Evolutionary conservation across 92 coral and sea anemone species (phyloP).

Genomic region (Porites rus): DNA sequence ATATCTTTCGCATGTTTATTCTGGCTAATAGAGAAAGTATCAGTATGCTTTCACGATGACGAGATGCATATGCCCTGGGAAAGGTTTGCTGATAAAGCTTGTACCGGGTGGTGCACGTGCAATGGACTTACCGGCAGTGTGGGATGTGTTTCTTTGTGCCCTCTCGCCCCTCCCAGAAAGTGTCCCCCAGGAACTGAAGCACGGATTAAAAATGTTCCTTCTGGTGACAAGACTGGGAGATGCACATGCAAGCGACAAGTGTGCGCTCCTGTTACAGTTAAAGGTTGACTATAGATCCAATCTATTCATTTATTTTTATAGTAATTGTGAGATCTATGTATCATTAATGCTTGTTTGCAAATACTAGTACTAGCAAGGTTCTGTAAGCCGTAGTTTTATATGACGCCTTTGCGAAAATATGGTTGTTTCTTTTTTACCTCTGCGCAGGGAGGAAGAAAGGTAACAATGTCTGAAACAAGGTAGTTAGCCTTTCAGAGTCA

Average conservation of each 20-base stretch:
- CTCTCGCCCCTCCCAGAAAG: constrained; percentile 19
- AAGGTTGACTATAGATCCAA: too few species aligned
- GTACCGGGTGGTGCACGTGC: constrained; percentile 52
- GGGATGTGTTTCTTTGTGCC: constrained; percentile 60
- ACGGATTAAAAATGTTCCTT: neutral
- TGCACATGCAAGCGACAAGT: constrained; percentile 32
- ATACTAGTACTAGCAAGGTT: too few species aligned
- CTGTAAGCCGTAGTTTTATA: too few species aligned
- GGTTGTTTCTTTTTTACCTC: too few species aligned
- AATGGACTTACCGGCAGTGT: constrained; percentile 27
- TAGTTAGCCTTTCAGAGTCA: too few species aligned
- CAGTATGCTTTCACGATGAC: constrained; percentile 19
- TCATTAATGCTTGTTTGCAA: too few species aligned
- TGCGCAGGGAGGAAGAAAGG: too few species aligned
- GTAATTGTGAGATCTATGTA: too few species aligned
- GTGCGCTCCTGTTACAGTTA: neutral
- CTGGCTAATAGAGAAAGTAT: neutral
- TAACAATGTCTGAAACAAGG: too few species aligned
- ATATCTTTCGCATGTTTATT: too few species aligned
- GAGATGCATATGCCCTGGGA: constrained; percentile 39
- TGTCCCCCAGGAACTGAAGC: constrained; percentile 22
- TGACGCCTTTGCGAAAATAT: too few species aligned
- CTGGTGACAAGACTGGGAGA: constrained; percentile 38
- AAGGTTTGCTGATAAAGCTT: constrained; percentile 35
- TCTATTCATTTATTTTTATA: too few species aligned